These are phyloP conservation scores for Luperina testacea DNA, from an alignment of 2,888 invertebrate genomes.

Conservation along the genomic window DNA sequence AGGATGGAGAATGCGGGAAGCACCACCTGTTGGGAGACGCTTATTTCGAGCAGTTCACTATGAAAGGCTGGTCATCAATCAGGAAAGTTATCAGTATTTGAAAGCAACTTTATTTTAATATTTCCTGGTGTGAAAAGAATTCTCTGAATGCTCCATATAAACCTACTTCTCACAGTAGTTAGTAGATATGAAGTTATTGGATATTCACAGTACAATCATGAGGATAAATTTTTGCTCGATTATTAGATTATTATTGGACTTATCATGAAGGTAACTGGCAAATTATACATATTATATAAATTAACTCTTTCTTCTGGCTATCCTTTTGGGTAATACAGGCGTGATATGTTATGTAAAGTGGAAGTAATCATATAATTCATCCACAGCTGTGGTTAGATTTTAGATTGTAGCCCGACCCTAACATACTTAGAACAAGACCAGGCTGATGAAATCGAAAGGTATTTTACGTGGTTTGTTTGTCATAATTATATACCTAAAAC, in stretches of 20 bases:
- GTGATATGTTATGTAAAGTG: too few species aligned
- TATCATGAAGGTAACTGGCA: background rate
- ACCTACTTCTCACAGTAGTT: too few species aligned
- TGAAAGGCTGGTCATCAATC: conserved; percentile 4
- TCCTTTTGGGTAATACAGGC: too few species aligned
- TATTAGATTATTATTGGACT: too few species aligned
- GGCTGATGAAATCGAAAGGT: conserved; percentile 33
- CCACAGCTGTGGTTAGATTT: background rate
- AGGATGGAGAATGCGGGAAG: background rate
- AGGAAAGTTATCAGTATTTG: background rate
- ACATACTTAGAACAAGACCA: background rate
- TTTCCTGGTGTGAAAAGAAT: background rate
- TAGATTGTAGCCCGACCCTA: background rate
- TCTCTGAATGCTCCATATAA: too few species aligned
- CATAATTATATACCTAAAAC: background rate
- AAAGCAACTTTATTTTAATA: background rate
- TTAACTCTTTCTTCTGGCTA: too few species aligned
- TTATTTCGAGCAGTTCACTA: conserved; percentile 5
- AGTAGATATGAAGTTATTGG: too few species aligned
- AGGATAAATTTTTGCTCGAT: too few species aligned
- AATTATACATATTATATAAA: background rate
- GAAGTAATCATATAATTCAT: background rate
- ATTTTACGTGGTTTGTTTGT: conserved; percentile 23
- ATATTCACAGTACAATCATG: too few species aligned
- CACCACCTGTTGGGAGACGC: background rate